Percentiles rank a stretch among this genome's conserved stretches.
Conservation (phyloP, 2,888 invertebrate species). For the Nemoura dubitans region DNA sequence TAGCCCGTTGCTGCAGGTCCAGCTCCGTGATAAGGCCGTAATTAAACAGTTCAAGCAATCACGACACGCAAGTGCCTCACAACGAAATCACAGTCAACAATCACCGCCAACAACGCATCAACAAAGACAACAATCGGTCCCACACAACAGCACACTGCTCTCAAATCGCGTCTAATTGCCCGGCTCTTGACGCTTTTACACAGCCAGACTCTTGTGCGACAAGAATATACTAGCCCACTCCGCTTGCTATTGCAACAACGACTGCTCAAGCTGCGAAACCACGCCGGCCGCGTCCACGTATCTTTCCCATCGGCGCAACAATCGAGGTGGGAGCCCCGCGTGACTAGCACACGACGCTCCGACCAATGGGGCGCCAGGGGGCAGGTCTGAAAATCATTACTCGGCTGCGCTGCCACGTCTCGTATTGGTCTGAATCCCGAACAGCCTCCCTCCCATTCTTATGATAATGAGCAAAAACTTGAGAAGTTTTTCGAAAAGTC, state of each 20-base stretch:
- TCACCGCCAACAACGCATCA: background rate
- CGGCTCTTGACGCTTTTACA: background rate
- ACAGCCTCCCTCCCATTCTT: conserved; percentile 38
- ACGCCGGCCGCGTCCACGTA: conserved; percentile 20
- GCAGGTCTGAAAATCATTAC: conserved; percentile 34
- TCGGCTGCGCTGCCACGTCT: background rate
- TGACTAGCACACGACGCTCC: conserved; percentile 14
- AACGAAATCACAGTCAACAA: background rate
- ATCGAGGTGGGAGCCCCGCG: background rate
- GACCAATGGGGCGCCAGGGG: conserved; percentile 25
- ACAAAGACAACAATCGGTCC: conserved; percentile 20
- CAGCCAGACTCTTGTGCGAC: background rate
- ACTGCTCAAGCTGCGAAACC: conserved; percentile 29
- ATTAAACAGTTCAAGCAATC: conserved; percentile 52
- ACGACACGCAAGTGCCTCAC: conserved; percentile 33
- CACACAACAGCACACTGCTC: background rate
- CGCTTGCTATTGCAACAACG: conserved; percentile 13
- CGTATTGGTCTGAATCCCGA: conserved; percentile 40
- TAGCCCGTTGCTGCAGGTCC: conserved; percentile 77
- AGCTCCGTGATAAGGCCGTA: conserved; percentile 76
- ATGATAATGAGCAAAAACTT: conserved; percentile 41
- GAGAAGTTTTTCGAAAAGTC: conserved; percentile 34
- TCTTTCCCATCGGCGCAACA: conserved; percentile 27
- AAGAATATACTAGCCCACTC: conserved; percentile 24
- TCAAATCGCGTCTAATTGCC: background rate